Evolutionary conservation across 2,888 invertebrate genomes (phyloP), one percentile per base, ranked within the genome.

Genomic region (Clitarchus hookeri): DNA sequence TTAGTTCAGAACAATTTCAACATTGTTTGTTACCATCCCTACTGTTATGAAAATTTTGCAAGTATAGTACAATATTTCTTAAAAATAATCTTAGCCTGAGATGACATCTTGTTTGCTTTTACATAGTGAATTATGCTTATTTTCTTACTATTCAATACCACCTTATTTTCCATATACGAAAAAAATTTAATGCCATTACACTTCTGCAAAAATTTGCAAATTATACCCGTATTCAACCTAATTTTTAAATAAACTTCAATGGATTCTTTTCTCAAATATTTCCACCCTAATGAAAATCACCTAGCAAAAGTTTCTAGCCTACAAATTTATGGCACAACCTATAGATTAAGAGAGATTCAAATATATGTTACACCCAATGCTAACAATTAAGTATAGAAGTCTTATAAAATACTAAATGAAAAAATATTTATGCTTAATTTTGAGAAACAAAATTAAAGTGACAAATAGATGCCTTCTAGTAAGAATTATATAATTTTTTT

Each of bases 251-350:
- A 11, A 48, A 65, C 36, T 65, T 65, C 65, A 65, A 23, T 19
- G 16, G 65, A 65, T 23, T 65, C 65, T 16, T 65, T 65, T 19
- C n/a, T 16, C 19, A 65, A 65, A 23, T 65, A n/a, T 65, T 23
- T 16, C 65, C 8, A 23, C n/a, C 12, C 11, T 9, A 65, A 23
- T 65, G 6, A 65, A 65, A 65, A 65, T 65, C 65, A 65, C n/a
- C 16, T n/a, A 8, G 16, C 65, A 65, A 65, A 16, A n/a, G n/a
- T 23, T 8, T 65, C 65, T 65, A 65, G n/a, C 65, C 65, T 65
- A 65, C 11, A 65, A 65, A 65, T 65, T 65, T 65, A 65, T 65
- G 65, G 65, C 65, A 65, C 65, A 65, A 65, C 65, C 65, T n/a
- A 65, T 6, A 65, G n/a, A 65, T 48, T 65, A 65, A 65, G 0